Evolutionary conservation across 2,113 vertebrate species (phyloP), one percentile per base, ranked within the genome.

Genomic region (Colistium nudipinnis): DNA sequence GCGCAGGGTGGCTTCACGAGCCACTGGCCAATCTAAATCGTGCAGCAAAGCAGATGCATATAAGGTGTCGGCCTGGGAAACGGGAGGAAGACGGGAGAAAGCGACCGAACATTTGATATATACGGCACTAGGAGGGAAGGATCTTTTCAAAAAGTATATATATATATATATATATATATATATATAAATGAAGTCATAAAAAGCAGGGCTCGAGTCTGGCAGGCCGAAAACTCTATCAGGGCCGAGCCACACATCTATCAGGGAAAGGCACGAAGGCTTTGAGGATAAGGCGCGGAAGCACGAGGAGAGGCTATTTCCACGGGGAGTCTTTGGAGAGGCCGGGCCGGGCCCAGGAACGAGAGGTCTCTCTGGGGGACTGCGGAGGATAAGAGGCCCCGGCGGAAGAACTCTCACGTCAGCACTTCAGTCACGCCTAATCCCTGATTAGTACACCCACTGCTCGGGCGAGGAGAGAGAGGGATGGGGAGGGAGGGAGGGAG

Each of bases 341-440:
- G 70, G 74, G 81, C 70, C 78, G 74, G 78, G 84, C 87, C 89
- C 85, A 73, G 88, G 81, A 85, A 77, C 84, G 83, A 86, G 84
- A 82, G 86, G 80, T 84, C 87, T 91, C 88, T 90, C 88, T 85
- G 76, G 85, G 87, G 89, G 83, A 87, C 85, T 47, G 86, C 76
- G 65, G 81, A 81, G 88, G 88, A 91, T 91, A 88, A 88, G 73
- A 87, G 82, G 79, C 74, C 84, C 81, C 78, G 63, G 69, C 28
- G 80, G 86, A 88, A 89, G 87, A 89, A 89, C 86, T 86, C 81
- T 87, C 87, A 86, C 72, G 81, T 90, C 91, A 91, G 83, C 90
- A 87, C 88, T 92, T 90, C 89, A 93, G 91, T 91, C 90, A 89
- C 45, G 74, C 82, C 87, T 93, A 93, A 93, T 93, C 90, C 91